Percentiles rank a stretch among this genome's conserved stretches.
Conservation (phyloP, 2,888 invertebrate genomes). For the Trimorus sp. region DNA sequence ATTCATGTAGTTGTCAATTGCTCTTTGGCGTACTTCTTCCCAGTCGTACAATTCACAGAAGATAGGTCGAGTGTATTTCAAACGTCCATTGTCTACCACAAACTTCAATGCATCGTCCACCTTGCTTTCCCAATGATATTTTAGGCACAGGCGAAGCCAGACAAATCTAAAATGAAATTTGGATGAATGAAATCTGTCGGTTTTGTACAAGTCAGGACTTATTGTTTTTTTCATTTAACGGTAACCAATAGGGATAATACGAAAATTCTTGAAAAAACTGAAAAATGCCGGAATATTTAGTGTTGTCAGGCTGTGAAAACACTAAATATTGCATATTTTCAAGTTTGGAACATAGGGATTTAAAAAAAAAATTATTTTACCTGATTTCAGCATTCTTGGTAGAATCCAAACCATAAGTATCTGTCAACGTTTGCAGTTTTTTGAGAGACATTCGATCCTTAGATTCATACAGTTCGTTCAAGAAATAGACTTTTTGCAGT, state of each 20-base stretch:
- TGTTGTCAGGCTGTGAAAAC: too few relatives aligned
- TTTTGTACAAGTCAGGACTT: too few relatives aligned
- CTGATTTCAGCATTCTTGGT: conserved; percentile 90
- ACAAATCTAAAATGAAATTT: conserved; percentile 82
- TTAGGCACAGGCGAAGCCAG: conserved; percentile 91
- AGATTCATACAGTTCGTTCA: conserved; percentile 86
- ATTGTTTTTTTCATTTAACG: too few relatives aligned
- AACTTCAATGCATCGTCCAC: conserved; percentile 88
- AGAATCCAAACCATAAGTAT: conserved; percentile 85
- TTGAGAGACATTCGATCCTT: conserved; percentile 82
- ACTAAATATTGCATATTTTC: too few relatives aligned
- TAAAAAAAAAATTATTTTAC: conserved; percentile 54
- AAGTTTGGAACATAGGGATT: too few relatives aligned
- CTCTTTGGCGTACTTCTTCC: conserved; percentile 86
- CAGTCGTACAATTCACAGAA: conserved; percentile 92
- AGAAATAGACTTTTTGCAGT: conserved; percentile 87
- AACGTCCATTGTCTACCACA: conserved; percentile 92
- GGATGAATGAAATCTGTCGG: not conserved
- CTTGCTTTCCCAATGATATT: conserved; percentile 86
- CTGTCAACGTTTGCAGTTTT: conserved; percentile 85
- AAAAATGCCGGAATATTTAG: too few relatives aligned
- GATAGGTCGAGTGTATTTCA: conserved; percentile 95
- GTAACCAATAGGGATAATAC: too few relatives aligned
- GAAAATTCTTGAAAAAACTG: too few relatives aligned
- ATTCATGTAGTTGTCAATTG: conserved; percentile 88